A percentile compares a stretch with the other conserved stretches of the same genome.
phyloP scores from a whole-genome alignment of 2,888 invertebrate species.

The Toxonevra muliebris region DNA sequence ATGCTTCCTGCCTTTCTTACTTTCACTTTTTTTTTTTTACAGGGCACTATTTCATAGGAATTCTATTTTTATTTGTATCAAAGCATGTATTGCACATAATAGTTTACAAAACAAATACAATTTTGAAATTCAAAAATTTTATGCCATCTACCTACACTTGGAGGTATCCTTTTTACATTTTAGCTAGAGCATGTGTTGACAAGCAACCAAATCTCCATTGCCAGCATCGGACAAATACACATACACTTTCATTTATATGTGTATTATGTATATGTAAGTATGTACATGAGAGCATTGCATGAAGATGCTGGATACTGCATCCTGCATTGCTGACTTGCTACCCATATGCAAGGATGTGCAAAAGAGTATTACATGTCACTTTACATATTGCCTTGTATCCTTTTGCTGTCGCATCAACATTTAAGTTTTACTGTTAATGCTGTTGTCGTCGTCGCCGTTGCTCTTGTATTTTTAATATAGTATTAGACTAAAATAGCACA shows the following conservation, averaged over 20 bases:
- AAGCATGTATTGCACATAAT: background rate
- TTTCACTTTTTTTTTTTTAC: too few relatives aligned
- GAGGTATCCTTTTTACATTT: background rate
- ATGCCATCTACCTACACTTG: too few relatives aligned
- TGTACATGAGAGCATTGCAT: background rate
- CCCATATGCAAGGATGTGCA: constrained; percentile 12
- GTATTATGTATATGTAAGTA: background rate
- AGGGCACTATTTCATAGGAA: background rate
- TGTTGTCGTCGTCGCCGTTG: too few relatives aligned
- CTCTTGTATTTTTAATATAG: too few relatives aligned
- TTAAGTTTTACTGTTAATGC: background rate
- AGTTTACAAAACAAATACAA: background rate
- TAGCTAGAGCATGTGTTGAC: constrained; percentile 4
- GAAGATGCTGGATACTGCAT: background rate
- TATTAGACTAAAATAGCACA: too few relatives aligned
- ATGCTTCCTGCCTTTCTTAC: too few relatives aligned
- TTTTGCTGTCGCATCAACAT: constrained; percentile 29
- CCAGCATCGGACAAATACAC: background rate
- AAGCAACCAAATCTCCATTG: background rate
- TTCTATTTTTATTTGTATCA: background rate
- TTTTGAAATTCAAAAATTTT: too few relatives aligned
- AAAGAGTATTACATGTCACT: constrained; percentile 42
- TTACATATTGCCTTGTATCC: constrained; percentile 47
- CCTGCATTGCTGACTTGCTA: background rate
- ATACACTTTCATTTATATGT: background rate